Base-by-base conservation (phyloP, 92 coral and sea anemone species). In the Zoanthus solanderi region DNA sequence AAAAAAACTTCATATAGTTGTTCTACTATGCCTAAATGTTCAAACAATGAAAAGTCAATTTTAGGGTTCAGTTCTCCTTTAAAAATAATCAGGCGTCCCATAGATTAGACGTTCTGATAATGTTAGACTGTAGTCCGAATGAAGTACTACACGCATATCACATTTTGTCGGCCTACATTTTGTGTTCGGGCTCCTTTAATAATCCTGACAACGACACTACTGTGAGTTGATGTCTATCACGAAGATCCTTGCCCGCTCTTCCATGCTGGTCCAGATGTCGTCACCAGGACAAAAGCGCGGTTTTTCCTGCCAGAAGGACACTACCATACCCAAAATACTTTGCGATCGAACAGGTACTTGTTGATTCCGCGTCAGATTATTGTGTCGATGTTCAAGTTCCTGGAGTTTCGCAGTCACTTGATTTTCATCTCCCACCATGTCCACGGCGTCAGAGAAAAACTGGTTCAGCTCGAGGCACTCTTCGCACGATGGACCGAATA, bases 201-300 rank as follows among this genome's bases (percentile, higher is more conserved):
- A 37, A 4, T 37, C 42, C 42, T 37, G 42, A 37, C 42, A 37
- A 37, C 42, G 4, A 37, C 56, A 7, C 56, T 50, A 50, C 0
- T 50, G 10, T 11, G 75, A 47, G 30, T 65, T 81, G 47, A 65
- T 28, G 67, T 81, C 85, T 67, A 47, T 81, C 75, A 65, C 85
- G 67, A 81, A 81, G 47, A 63, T 81, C 52, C 92, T 85, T 11
- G 98, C 92, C n/a, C 87, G 83, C 66, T 77, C 88, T 83, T 93
- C 96, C 98, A 95, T 95, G 45, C 72, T 79, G 47, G 90, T 92
- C 98, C 98, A 95, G 60, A 95, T 88, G 37, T 95, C 94, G 29
- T 95, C 96, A n/a, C 98, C 98, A 3, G 52, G 92, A 71, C 87
- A 87, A 93, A 93, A 95, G 5, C 79, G 92, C 30, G 96, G 96